Evolutionary conservation across 2,888 invertebrate species (phyloP).

Genomic region (Synanthedon tipuliformis): DNA sequence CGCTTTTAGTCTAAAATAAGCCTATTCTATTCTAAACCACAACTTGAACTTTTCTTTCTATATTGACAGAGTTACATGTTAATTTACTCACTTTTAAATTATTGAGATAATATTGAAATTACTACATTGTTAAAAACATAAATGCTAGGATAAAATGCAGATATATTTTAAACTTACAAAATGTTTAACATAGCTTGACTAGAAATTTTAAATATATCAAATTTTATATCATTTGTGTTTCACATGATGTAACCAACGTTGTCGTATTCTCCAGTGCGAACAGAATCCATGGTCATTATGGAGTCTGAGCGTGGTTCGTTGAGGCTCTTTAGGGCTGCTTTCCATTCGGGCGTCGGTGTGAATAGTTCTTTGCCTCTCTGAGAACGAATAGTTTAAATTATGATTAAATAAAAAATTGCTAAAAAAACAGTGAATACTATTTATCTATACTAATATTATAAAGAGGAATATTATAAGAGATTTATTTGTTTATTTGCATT

Average conservation of each 20-base stretch:
- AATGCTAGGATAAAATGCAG: too few species aligned
- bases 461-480: too few species aligned
- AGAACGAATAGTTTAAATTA: conserved; percentile 8
- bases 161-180: too few species aligned
- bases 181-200: not conserved
- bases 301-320: conserved; percentile 20
- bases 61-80: too few species aligned
- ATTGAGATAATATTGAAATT: too few species aligned
- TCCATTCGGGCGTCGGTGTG: conserved; percentile 62
- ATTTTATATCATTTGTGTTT: conserved; percentile 1
- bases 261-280: conserved; percentile 25
- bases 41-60: too few species aligned
- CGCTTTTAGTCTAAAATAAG: too few species aligned
- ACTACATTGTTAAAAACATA: too few species aligned
- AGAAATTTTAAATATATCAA: not conserved
- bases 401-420: not conserved
- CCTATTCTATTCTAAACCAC: too few species aligned
- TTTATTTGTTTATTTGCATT: too few species aligned
- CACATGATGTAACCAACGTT: conserved; percentile 36
- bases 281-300: conserved; percentile 22
- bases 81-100: too few species aligned
- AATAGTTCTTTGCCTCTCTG: conserved; percentile 67
- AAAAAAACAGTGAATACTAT: not conserved
- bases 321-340: conserved; percentile 33
- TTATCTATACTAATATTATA: too few species aligned